Percentiles rank a stretch among this genome's conserved stretches.
These are phyloP conservation scores for Ahaetulla prasina DNA, from an alignment of 2,113 vertebrate species.

Conservation along the genomic window DNA sequence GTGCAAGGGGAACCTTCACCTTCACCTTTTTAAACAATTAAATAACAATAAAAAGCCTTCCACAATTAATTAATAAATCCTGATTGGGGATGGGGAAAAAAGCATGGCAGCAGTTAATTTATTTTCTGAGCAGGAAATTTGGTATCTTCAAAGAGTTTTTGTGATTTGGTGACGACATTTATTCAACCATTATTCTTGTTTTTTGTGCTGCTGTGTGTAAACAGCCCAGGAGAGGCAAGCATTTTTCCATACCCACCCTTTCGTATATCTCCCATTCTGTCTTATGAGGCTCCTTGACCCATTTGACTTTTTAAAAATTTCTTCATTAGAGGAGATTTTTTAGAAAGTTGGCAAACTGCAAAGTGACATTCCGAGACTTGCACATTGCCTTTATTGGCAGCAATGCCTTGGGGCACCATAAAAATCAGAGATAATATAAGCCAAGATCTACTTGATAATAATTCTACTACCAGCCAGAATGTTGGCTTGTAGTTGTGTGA, in stretches of 20 bases:
- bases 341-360: background rate
- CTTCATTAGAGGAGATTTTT: background rate
- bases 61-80: background rate
- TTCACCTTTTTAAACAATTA: background rate
- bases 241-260: background rate
- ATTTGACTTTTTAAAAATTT: background rate
- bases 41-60: background rate
- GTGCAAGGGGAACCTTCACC: too few species aligned
- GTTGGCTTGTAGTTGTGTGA: background rate
- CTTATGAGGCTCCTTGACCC: background rate
- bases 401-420: background rate
- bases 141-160: background rate
- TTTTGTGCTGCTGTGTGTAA: background rate
- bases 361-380: background rate
- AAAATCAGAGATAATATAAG: background rate
- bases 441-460: background rate
- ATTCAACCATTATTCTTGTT: background rate
- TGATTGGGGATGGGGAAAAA: background rate
- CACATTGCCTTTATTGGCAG: background rate
- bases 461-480: background rate
- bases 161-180: too few species aligned
- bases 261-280: background rate
- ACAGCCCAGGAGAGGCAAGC: background rate
- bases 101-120: background rate
- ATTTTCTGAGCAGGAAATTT: background rate